A percentile compares a stretch with the other conserved stretches of the same genome.
These are phyloP conservation scores for Gnathonemus longibarbis DNA, from an alignment of 2,113 vertebrate species.

Conservation along the genomic window DNA sequence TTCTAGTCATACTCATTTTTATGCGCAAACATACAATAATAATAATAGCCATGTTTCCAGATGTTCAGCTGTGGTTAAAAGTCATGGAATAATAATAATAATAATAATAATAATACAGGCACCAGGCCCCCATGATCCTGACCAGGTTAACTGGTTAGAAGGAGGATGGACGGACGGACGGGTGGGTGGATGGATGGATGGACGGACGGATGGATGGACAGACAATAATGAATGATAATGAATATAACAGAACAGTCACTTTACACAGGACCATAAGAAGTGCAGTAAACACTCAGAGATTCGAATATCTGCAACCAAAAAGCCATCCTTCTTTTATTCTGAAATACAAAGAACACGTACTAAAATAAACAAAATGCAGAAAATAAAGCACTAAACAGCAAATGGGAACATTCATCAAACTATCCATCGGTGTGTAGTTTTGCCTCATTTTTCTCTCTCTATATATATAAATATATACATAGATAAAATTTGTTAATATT, in stretches of 20 bases:
- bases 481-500: constrained; percentile 54
- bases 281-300: neutral
- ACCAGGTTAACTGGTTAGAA: neutral
- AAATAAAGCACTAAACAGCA: constrained; percentile 1
- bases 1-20: neutral
- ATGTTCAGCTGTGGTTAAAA: neutral
- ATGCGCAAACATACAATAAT: neutral
- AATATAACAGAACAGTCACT: neutral
- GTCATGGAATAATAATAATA: neutral
- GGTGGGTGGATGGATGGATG: no score
- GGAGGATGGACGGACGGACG: neutral
- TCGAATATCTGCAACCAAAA: neutral
- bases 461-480: constrained; percentile 51
- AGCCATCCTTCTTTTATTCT: neutral
- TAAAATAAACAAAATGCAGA: neutral
- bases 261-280: neutral
- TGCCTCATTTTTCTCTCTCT: constrained; percentile 19
- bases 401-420: constrained; percentile 27
- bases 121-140: neutral
- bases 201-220: neutral
- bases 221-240: neutral
- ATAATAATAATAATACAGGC: neutral
- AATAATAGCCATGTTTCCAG: neutral
- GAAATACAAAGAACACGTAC: neutral
- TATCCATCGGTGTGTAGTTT: constrained; percentile 45